Base-by-base conservation (phyloP, 2,888 invertebrate genomes). In the Coecobrya sp. region DNA sequence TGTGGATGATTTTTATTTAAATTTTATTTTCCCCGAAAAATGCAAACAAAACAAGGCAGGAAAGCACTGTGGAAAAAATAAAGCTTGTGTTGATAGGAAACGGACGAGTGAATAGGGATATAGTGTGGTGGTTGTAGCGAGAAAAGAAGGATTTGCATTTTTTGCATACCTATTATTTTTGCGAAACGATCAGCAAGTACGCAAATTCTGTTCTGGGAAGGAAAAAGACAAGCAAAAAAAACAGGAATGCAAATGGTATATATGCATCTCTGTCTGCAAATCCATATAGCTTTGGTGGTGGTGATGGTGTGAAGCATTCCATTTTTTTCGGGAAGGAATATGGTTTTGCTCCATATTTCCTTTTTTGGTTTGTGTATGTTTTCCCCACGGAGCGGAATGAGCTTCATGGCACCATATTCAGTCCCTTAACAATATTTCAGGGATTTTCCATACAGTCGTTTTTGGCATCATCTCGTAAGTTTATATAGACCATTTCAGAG, bases 361-460 rank as follows among this genome's bases (percentile, higher is more conserved):
- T 59, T 8, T 59, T 22, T 22, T 19, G 8, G 5, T 16, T 59
- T 55, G 55, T n/a, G 19, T 7, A 19, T 59, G 5, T 5, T n/a
- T 59, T 59, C 59, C 59, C 59, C 8, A 19, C 59, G 19, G 59
- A 59, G 19, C 27, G 7, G 65, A 65, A 65, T 27, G n/a, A 65
- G 65, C 19, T 25, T 65, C 1, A 10, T 27, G 11, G 27, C 65
- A 36, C 36, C 36, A 36, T 30, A 70, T 70, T 70, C 8, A 16
- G 36, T 76, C 76, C 85, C 62, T 55, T 85, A 82, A 85, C 81
- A 88, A 91, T 93, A 92, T 93, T 93, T 93, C 91, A 91, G 65
- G 91, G 88, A 85, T 85, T 91, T 85, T 73, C 49, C 27, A 85
- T 85, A 19, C 84, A n/a, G 3, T 59, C 1, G 1, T 19, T 59